A percentile compares a stretch with the other conserved stretches of the same genome.
phyloP scores from a whole-genome alignment of 2,113 vertebrate species.

The Uria lomvia region DNA sequence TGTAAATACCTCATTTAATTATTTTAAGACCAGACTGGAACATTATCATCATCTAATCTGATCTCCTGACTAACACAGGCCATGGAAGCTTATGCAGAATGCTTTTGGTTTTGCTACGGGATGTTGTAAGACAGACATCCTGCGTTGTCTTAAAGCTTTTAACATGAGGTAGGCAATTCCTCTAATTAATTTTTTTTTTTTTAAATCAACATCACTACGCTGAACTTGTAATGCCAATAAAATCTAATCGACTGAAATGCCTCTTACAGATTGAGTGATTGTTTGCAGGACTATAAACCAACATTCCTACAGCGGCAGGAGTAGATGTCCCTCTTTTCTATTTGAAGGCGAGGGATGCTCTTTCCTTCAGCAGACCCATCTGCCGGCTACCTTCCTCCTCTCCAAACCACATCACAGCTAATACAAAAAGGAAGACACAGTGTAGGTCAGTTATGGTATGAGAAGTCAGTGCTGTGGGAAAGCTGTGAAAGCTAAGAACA shows the following conservation, averaged over 20 bases:
- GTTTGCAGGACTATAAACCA: neutral
- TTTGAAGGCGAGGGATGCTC: neutral
- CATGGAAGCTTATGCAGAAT: neutral
- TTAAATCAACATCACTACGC: neutral
- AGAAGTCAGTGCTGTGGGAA: neutral
- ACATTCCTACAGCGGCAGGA: neutral
- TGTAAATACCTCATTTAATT: conserved; percentile 15
- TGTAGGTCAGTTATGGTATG: neutral
- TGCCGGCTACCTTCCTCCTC: neutral
- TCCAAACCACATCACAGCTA: neutral
- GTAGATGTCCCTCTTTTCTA: neutral
- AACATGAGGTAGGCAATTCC: neutral
- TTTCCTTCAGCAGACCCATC: neutral
- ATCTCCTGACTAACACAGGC: neutral
- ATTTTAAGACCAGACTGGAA: neutral
- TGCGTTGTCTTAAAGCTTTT: neutral
- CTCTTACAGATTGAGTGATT: neutral
- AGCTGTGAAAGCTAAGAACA: neutral
- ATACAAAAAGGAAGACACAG: neutral
- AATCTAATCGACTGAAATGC: neutral
- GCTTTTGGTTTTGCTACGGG: neutral
- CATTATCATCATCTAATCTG: neutral
- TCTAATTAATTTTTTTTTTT: neutral
- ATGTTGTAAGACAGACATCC: neutral
- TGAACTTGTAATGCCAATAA: neutral